These are phyloP conservation scores for Enteromius trimaculatus DNA, from an alignment of 2,797 vertebrate species.

Conservation along the genomic window DNA sequence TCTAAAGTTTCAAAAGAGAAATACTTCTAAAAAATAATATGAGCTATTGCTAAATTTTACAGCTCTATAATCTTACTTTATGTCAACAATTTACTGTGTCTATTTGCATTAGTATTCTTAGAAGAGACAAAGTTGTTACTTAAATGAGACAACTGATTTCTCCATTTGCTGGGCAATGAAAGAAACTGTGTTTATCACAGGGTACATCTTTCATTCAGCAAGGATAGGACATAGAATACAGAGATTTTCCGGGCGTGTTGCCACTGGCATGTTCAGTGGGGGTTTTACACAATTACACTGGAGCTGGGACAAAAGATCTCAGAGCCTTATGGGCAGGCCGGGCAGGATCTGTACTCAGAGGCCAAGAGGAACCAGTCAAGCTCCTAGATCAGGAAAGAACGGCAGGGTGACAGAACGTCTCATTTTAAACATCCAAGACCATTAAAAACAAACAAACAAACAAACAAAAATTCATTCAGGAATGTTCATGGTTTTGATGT, in stretches of 20 bases:
- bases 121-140: neutral
- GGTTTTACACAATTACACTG: slow-evolving; percentile 43
- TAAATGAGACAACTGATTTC: neutral
- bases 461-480: neutral
- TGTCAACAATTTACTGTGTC: neutral
- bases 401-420: slow-evolving; percentile 36
- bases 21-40: neutral
- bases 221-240: slow-evolving; percentile 24
- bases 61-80: neutral
- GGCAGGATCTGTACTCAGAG: slow-evolving; percentile 8
- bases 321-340: neutral
- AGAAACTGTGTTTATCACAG: neutral
- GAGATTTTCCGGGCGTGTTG: slow-evolving; percentile 44
- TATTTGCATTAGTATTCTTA: neutral
- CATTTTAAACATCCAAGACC: slow-evolving; percentile 53
- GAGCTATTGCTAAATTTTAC: neutral
- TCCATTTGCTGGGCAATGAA: neutral
- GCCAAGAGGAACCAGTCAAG: slow-evolving; percentile 37
- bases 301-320: slow-evolving; percentile 23
- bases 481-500: neutral
- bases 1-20: neutral
- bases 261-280: slow-evolving; percentile 51
- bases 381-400: slow-evolving; percentile 54
- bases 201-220: slow-evolving; percentile 25
- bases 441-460: slow-evolving; percentile 52